These are phyloP conservation scores for Anthopleura sola DNA, from an alignment of 64 coral and sea anemone species.

Conservation along the genomic window DNA sequence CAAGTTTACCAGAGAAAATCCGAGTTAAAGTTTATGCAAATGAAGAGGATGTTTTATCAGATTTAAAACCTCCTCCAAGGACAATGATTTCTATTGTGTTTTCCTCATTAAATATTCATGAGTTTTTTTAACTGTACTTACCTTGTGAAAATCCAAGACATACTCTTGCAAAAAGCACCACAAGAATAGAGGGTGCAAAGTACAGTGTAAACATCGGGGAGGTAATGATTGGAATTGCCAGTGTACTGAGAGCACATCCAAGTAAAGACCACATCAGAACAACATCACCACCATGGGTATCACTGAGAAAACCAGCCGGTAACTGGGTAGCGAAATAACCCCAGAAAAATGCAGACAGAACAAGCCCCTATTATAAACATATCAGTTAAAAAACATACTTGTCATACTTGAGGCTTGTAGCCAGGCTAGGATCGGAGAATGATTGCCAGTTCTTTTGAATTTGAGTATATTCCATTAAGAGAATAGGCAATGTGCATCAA, in stretches of 20 bases:
- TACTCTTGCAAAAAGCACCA: slow-evolving; percentile 13
- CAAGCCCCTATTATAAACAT: slow-evolving; percentile 3
- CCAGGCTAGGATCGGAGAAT: no score
- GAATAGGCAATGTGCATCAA: no score
- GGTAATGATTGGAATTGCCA: slow-evolving; percentile 10
- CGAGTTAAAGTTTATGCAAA: no score
- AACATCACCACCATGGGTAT: slow-evolving; percentile 1
- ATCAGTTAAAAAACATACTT: no score
- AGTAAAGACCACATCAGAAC: not conserved
- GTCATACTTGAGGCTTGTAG: no score
- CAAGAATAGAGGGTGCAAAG: slow-evolving; percentile 8
- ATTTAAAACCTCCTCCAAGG: no score
- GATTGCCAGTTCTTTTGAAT: no score
- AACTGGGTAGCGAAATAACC: slow-evolving; percentile 18
- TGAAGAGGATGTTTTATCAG: no score
- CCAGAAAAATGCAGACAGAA: slow-evolving; percentile 29
- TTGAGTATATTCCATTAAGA: no score
- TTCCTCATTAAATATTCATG: no score
- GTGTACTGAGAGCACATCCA: slow-evolving; percentile 4
- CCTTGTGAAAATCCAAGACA: slow-evolving; percentile 22
- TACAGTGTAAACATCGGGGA: not conserved
- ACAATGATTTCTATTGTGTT: no score
- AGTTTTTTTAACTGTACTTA: not conserved
- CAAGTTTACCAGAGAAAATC: no score
- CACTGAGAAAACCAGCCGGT: slow-evolving; percentile 19